Evolutionary conservation across 1,140 invertebrate genomes (phyloP), one percentile per base, ranked within the genome.

Genomic region (Aphelenchoides fujianensis): DNA sequence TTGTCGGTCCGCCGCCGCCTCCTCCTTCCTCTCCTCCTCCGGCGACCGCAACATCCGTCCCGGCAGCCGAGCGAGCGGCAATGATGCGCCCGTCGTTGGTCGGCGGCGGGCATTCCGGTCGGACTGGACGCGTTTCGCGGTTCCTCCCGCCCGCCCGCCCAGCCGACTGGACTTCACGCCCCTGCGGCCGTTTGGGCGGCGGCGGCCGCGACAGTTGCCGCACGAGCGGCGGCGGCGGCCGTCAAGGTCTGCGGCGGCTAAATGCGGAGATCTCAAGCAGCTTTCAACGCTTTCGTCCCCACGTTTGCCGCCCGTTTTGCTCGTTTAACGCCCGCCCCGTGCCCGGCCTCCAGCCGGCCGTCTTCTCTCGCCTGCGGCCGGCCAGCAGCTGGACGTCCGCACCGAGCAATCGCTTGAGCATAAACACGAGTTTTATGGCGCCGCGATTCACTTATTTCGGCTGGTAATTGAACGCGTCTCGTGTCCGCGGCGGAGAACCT

Each of bases 151-250:
- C 41, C 41, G 41, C n/a, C n/a, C n/a, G n/a, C n/a, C n/a, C 41
- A 48, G 23, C 41, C 41, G 41, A 48, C 41, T 48, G 41, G 41
- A 48, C 41, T 48, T 48, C 41, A 48, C 41, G 41, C 41, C 41
- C 41, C 41, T n/a, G 41, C 23, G 41, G 41, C 41, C 41, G 23
- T n/a, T n/a, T n/a, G n/a, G n/a, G n/a, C n/a, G n/a, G n/a, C n/a
- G n/a, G n/a, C n/a, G n/a, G n/a, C 12, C 12, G 23, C 41, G 41
- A 48, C 41, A 48, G 41, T 48, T 48, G 41, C 12, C 41, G 41
- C 23, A 48, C 41, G n/a, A n/a, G n/a, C n/a, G n/a, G n/a, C n/a
- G 41, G 41, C 12, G 41, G 12, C 41, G 41, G 12, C 41, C 41
- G 23, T 12, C 23, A 48, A 48, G 23, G 41, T 48, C 41, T 48